phyloP scores from a whole-genome alignment of 2,888 invertebrate species.

The Tromatobia lineatoria region DNA sequence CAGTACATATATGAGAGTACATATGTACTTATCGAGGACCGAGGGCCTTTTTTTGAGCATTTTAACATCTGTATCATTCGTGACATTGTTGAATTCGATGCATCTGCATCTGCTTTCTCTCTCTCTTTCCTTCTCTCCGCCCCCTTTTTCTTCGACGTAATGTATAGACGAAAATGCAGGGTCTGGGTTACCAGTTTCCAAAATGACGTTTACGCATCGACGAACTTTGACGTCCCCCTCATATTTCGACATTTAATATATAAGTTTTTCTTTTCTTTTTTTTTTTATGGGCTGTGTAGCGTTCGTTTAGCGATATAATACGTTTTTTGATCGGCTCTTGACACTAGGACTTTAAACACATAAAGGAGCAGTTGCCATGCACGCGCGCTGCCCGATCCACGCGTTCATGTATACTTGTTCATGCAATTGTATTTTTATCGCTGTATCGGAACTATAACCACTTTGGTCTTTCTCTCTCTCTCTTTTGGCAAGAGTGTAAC shows the following conservation, averaged over 20 bases:
- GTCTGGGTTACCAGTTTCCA: constrained; percentile 59
- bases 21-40: constrained; percentile 40
- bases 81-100: constrained; percentile 77
- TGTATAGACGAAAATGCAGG: constrained; percentile 51
- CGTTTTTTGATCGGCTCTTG: constrained; percentile 55
- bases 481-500: constrained; percentile 47
- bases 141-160: not conserved
- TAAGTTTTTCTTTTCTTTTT: constrained; percentile 27
- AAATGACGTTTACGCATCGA: constrained; percentile 72
- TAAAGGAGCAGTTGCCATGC: constrained; percentile 69
- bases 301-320: constrained; percentile 40
- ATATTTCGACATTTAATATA: constrained; percentile 58
- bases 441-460: constrained; percentile 25
- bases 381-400: constrained; percentile 56
- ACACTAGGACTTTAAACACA: constrained; percentile 46
- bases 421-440: constrained; percentile 49
- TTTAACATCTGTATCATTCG: constrained; percentile 84
- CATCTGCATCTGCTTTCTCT: constrained; percentile 77
- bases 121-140: constrained; percentile 21
- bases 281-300: not conserved
- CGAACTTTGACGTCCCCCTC: constrained; percentile 60
- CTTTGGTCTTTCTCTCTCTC: not conserved
- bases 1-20: not conserved
- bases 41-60: constrained; percentile 67
- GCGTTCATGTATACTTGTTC: constrained; percentile 39